Percentiles rank a stretch among this genome's conserved stretches.
phyloP scores from a whole-genome alignment of 2,888 invertebrate genomes.

The Beris morrisii region DNA sequence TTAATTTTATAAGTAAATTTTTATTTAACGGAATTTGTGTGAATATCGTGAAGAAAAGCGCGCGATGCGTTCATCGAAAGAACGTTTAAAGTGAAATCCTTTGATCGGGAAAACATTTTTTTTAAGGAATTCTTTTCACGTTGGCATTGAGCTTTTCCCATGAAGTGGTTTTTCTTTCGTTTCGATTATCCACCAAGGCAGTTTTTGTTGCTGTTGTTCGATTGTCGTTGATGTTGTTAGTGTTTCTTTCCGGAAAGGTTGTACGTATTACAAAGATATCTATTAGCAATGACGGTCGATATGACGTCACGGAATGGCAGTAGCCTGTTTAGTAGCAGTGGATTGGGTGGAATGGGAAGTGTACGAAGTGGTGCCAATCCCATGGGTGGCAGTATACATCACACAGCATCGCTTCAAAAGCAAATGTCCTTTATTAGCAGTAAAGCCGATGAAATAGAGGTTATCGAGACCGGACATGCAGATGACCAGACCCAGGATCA shows the following conservation, averaged over 20 bases:
- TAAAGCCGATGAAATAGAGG: conserved; percentile 54
- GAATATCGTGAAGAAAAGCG: neutral
- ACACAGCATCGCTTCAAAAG: conserved; percentile 55
- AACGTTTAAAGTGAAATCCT: neutral
- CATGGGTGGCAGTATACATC: conserved; percentile 45
- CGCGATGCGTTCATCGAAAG: neutral
- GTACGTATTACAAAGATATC: neutral
- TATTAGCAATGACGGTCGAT: conserved; percentile 42
- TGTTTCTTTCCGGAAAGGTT: conserved; percentile 7
- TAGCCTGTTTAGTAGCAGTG: conserved; percentile 41
- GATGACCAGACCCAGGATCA: conserved; percentile 41
- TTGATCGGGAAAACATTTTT: neutral
- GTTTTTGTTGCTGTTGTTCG: conserved; percentile 15
- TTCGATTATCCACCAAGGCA: conserved; percentile 13
- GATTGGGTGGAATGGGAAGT: conserved; percentile 41
- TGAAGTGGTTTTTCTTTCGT: conserved; percentile 22
- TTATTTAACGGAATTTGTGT: neutral
- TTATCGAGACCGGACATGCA: conserved; percentile 50
- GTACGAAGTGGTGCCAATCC: conserved; percentile 36
- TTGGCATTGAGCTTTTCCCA: conserved; percentile 18
- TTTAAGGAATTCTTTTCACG: neutral
- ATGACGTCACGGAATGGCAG: conserved; percentile 45
- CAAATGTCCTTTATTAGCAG: conserved; percentile 52
- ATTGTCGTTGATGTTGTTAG: conserved; percentile 17
- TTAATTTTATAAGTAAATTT: conserved; percentile 5